Base-by-base conservation (phyloP, 2,113 vertebrate genomes). In the Plecotus auritus region DNA sequence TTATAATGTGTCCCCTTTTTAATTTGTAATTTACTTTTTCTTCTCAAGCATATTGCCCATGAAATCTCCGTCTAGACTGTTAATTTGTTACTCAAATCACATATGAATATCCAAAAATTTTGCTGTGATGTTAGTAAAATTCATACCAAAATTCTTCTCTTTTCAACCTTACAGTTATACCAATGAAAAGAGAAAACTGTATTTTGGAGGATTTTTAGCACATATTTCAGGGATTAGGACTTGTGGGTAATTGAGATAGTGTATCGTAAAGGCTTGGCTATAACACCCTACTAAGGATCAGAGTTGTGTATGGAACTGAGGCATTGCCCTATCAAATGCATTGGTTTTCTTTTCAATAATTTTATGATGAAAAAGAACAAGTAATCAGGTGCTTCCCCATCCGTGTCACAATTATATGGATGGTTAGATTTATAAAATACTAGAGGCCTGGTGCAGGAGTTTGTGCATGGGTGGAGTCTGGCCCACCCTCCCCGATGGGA, bases 41-140 rank as follows among this genome's bases (percentile, higher is more conserved):
- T 59, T 94, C 54, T 89, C 4, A 82, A 89, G 17, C 26, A 67
- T 54, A 7, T 73, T 91, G 23, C 80, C 72, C 47, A n/a, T 91
- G 85, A 96, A 87, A 90, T 73, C 17, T 92, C 14, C 42, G 72
- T 78, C 69, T 89, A 91, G 66, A 88, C 22, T 78, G 9, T 73
- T 90, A 35, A 74, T 59, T 94, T 92, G 32, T 90, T 64, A 22
- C 51, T 49, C 45, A 90, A 83, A 70, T 12, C 23, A 85, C 18
- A 45, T 88, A 77, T 82, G 20, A 83, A 40, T 13, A 64, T 56
- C 47, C 74, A 18, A 88, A 66, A 64, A 80, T 37, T 72, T 88
- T 83, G 16, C 5, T 69, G 7, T 37, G 40, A 54, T 64, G 0
- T 67, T 96, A 42, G 35, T 77, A 67, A 0, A 80, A 72, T 87